phyloP scores from a whole-genome alignment of 2,797 vertebrate genomes.

The Brotula barbata region DNA sequence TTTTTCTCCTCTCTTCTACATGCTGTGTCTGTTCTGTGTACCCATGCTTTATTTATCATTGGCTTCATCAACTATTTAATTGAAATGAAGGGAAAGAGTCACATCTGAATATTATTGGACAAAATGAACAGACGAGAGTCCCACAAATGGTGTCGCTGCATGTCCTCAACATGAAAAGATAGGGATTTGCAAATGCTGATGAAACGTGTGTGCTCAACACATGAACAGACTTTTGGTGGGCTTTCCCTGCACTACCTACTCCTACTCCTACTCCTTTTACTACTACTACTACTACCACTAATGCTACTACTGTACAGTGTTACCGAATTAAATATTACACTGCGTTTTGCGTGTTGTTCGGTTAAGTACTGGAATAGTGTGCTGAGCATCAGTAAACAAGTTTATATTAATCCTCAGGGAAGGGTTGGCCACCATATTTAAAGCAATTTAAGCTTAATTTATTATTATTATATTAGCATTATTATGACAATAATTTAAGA shows the following conservation, averaged over 20 bases:
- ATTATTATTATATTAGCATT: no score
- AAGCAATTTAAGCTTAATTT: no score
- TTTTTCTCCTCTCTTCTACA: slow-evolving; percentile 30
- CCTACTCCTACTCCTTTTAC: no score
- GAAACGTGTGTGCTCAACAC: no score
- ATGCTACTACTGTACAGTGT: no score
- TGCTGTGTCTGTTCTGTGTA: slow-evolving; percentile 45
- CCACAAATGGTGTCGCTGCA: no score
- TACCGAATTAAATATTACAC: slow-evolving; percentile 44
- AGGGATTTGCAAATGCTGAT: no score
- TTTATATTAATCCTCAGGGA: not conserved
- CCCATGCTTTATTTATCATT: slow-evolving; percentile 65
- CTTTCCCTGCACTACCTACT: slow-evolving; percentile 51
- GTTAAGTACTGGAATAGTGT: slow-evolving; percentile 43
- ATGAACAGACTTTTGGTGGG: slow-evolving; percentile 64
- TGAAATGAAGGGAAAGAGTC: slow-evolving; percentile 58
- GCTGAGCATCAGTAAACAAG: slow-evolving; percentile 28
- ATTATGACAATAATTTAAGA: no score
- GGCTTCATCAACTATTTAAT: slow-evolving; percentile 70
- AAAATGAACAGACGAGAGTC: slow-evolving; percentile 47
- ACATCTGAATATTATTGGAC: slow-evolving; percentile 54
- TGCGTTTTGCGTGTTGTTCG: slow-evolving; percentile 13
- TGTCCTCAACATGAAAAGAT: no score
- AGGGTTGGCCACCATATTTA: slow-evolving; percentile 1
- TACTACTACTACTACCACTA: no score